Base-by-base conservation (phyloP, 2,797 vertebrate species). In the Sternarchorhynchus goeldii region DNA sequence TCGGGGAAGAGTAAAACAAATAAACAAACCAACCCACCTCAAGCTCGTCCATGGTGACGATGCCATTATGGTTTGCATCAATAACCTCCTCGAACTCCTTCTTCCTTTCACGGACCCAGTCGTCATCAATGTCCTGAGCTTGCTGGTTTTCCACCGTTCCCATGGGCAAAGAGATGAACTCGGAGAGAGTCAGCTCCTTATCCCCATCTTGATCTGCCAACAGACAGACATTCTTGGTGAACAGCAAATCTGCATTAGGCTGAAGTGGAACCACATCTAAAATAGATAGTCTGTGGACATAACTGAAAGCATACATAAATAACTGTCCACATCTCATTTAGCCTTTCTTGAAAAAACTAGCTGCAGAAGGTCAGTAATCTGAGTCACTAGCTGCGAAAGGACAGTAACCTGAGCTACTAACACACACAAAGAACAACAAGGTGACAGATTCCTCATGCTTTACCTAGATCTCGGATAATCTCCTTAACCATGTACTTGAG, bases 401-500 rank as follows among this genome's bases (percentile, higher is more conserved):
- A 50, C 45, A 50, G 45, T 12, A 50, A 50, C 45, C 45, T 12
- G 10, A 50, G 3, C 14, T 25, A 25, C 10, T 1, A 2, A 14
- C 45, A 50, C 45, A 50, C 45, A 50, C 45, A 14, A 2, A 64
- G 31, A 36, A 25, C 58, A 8, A 29, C 58, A 29, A 25, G 34
- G 25, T 25, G 25, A 25, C 66, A 64, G 20, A 64, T 70, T 29
- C 53, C 29, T 1, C n/a, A 50, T 16, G 16, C 76, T 73, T 50
- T 90, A 98, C 97, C 97, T 31, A 99, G 84, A 87, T 99, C 97
- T 1, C 96, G 89, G 32, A 98, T 91, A 0, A 99, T 98, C 91
- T 99, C 97, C 85, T 96, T 96, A 75, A 97, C 96, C 97, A 99
- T 99, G 89, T 98, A 99, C 59, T 94, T 94, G 68, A 99, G 94